Evolutionary conservation across 2,888 invertebrate species (phyloP).

Genomic region (Enoplolaimus lenunculus): DNA sequence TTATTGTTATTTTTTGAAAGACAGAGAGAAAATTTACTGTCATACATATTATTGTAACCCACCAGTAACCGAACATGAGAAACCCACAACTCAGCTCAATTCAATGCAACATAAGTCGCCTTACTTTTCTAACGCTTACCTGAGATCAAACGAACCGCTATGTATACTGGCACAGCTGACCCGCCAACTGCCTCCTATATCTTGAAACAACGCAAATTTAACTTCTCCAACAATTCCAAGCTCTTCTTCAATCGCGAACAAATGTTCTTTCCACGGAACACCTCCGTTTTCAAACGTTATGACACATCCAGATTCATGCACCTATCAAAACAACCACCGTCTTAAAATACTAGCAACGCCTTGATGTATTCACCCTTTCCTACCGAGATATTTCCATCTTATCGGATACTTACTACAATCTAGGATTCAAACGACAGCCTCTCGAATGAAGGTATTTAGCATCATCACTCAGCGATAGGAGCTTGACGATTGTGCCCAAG

Average conservation of each 20-base stretch:
- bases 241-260: constrained; percentile 65
- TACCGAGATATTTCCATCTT: not conserved
- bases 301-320: constrained; percentile 66
- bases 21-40: no score
- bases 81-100: no score
- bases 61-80: no score
- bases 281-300: constrained; percentile 53
- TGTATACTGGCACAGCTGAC: constrained; percentile 64
- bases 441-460: no score
- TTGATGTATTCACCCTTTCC: constrained; percentile 19
- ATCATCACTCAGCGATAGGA: no score
- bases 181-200: constrained; percentile 54
- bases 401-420: no score
- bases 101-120: no score
- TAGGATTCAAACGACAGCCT: no score
- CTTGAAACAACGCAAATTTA: constrained; percentile 38
- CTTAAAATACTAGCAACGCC: not conserved
- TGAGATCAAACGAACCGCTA: constrained; percentile 49
- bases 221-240: constrained; percentile 50
- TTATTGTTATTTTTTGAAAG: no score
- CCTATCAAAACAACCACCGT: constrained; percentile 42
- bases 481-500: no score
- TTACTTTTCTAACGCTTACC: no score
- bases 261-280: constrained; percentile 81
- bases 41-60: no score